Conservation (phyloP, 2,888 invertebrate species). For the Macrophya annulata region DNA sequence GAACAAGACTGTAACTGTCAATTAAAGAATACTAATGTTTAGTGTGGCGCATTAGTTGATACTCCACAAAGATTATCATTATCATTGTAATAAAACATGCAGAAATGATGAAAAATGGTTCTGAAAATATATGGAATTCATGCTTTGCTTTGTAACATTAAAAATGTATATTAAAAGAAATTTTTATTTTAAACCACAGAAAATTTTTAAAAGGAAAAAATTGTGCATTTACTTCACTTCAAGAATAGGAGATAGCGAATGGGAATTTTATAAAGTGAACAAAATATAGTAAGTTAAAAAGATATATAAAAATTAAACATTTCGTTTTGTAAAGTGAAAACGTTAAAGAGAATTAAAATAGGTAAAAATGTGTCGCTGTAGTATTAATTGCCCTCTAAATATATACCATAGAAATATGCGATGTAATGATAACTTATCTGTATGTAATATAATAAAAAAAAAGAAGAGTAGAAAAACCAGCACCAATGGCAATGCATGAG, state of each 20-base stretch:
- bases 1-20: constrained; percentile 9
- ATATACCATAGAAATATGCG: constrained; percentile 31
- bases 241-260: neutral
- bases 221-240: neutral
- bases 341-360: neutral
- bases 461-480: constrained; percentile 70
- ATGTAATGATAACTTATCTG: constrained; percentile 20
- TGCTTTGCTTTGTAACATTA: neutral
- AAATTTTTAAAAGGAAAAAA: neutral
- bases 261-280: neutral
- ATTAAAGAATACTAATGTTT: neutral
- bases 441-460: constrained; percentile 44
- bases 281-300: neutral
- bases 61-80: constrained; percentile 9
- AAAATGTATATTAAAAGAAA: neutral
- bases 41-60: neutral
- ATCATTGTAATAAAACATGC: constrained; percentile 34
- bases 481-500: constrained; percentile 77
- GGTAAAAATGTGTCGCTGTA: neutral
- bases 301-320: neutral
- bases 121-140: constrained; percentile 32
- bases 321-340: constrained; percentile 18
- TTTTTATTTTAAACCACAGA: neutral
- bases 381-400: constrained; percentile 8
- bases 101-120: neutral